Percentiles rank a stretch among this genome's conserved stretches.
Conservation (phyloP, 2,113 vertebrate species). For the Balaeniceps rex region DNA sequence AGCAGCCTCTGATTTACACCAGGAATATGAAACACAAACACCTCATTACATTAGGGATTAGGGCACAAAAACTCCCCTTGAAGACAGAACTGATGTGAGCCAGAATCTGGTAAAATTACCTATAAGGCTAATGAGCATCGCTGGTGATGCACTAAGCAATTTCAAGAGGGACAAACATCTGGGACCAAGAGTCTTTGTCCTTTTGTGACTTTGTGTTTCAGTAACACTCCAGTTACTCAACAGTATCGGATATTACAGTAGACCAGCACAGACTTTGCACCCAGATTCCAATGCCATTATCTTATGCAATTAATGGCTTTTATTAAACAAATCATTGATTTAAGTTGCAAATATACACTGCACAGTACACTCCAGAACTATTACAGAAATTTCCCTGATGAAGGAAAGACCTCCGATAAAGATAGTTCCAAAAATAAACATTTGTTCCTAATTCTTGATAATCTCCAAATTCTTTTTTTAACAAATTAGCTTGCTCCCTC, state of each 20-base stretch:
- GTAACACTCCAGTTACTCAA: neutral
- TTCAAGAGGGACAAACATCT: neutral
- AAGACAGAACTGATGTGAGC: neutral
- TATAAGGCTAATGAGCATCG: neutral
- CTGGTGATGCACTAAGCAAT: neutral
- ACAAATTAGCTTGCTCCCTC: neutral
- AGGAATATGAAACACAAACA: neutral
- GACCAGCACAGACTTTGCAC: neutral
- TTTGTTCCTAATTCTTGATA: neutral
- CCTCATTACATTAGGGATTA: neutral
- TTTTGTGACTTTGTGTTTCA: neutral
- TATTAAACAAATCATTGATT: neutral
- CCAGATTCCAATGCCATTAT: neutral
- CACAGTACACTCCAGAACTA: neutral
- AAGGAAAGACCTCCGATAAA: neutral
- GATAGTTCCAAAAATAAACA: neutral
- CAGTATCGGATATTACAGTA: neutral
- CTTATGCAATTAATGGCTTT: neutral
- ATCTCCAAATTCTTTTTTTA: neutral
- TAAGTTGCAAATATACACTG: neutral
- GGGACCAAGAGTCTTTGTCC: neutral
- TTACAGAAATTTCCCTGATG: neutral
- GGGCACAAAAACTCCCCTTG: neutral
- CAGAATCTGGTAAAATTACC: neutral
- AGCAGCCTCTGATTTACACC: neutral